Conservation (phyloP, 2,113 vertebrate species). For the Naja naja region DNA sequence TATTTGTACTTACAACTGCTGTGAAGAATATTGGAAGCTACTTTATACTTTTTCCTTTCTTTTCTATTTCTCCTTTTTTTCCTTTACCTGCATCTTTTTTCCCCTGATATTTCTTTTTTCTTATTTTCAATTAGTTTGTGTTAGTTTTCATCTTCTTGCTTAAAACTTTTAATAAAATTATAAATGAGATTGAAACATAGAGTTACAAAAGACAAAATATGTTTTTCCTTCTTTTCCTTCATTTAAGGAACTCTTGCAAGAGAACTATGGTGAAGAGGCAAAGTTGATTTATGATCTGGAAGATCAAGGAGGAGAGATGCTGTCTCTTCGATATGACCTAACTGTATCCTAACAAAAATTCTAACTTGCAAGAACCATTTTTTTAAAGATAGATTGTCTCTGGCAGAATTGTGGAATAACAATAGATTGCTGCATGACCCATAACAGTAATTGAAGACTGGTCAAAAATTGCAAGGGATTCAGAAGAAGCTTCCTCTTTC, state of each 20-base stretch:
- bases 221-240: background rate
- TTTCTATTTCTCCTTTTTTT: background rate
- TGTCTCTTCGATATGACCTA: slow-evolving; percentile 95
- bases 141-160: background rate
- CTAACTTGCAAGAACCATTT: background rate
- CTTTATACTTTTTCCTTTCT: background rate
- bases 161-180: background rate
- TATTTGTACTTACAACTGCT: background rate
- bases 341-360: slow-evolving; percentile 84
- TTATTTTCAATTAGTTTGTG: background rate
- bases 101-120: background rate
- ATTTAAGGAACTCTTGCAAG: slow-evolving; percentile 81
- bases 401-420: fast-evolving
- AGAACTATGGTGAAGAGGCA: slow-evolving; percentile 86
- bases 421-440: background rate
- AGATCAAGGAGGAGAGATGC: slow-evolving; percentile 94
- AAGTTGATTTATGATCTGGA: slow-evolving; percentile 93
- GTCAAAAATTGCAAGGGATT: background rate
- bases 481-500: background rate
- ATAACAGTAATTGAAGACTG: background rate
- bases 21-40: background rate
- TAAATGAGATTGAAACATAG: background rate
- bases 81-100: background rate
- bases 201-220: background rate
- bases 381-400: background rate